Percentiles rank a stretch among this genome's conserved stretches.
phyloP scores from a whole-genome alignment of 2,113 vertebrate genomes.

The Syngnathus typhle region DNA sequence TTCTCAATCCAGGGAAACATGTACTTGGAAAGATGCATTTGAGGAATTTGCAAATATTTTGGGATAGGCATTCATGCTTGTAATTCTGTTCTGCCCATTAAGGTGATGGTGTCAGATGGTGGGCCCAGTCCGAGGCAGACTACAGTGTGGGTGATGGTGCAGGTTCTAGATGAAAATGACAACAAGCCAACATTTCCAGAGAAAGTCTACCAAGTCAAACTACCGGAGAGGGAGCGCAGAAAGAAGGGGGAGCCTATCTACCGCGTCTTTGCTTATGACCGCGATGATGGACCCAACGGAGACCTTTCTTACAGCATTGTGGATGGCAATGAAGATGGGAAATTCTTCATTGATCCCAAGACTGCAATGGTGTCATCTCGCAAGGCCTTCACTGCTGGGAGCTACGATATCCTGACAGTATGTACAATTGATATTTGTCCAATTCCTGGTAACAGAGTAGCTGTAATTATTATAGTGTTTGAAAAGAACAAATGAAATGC shows the following conservation, averaged over 20 bases:
- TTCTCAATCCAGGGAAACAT: not conserved
- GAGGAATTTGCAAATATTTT: not conserved
- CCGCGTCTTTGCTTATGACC: constrained; percentile 88
- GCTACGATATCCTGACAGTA: constrained; percentile 95
- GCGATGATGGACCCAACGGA: constrained; percentile 86
- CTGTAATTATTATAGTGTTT: not conserved
- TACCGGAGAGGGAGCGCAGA: constrained; percentile 87
- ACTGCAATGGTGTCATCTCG: constrained; percentile 91
- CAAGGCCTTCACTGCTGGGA: constrained; percentile 88
- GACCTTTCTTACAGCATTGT: constrained; percentile 91
- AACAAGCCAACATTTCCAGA: constrained; percentile 92
- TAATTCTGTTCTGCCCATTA: constrained; percentile 8
- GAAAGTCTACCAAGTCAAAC: constrained; percentile 90
- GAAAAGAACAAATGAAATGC: not conserved
- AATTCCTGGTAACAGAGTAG: not conserved
- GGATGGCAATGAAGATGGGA: constrained; percentile 91
- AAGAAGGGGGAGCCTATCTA: constrained; percentile 90
- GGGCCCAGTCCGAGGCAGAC: constrained; percentile 80
- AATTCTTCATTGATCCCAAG: constrained; percentile 95
- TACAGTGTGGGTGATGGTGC: constrained; percentile 86
- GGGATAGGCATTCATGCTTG: not conserved
- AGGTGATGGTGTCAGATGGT: constrained; percentile 90
- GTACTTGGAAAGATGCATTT: not conserved
- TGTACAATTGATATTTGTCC: constrained; percentile 20
- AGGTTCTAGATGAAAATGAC: constrained; percentile 93